These are phyloP conservation scores for Drosophila nigrodunni DNA, from an alignment of 1,140 invertebrate species.

Conservation along the genomic window DNA sequence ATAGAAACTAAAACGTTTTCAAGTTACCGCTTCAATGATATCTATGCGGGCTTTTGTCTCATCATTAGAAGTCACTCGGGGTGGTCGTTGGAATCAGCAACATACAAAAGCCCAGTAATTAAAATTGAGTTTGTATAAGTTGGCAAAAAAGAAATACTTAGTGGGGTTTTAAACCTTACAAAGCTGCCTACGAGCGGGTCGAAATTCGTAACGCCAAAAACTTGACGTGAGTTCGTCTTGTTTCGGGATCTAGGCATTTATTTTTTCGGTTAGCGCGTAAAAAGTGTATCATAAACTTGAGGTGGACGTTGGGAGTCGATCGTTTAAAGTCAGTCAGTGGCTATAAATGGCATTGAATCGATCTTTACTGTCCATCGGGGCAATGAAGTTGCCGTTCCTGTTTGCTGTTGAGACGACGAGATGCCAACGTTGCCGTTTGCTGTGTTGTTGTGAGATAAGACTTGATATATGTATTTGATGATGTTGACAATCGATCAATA, in stretches of 20 bases:
- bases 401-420: conserved; percentile 30
- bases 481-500: conserved; percentile 75
- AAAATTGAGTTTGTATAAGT: conserved; percentile 65
- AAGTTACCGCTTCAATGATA: conserved; percentile 37
- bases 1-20: conserved; percentile 29
- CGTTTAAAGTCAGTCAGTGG: conserved; percentile 51
- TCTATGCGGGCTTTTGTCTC: conserved; percentile 53
- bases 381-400: conserved; percentile 62
- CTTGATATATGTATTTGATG: conserved; percentile 78
- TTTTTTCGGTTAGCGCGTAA: conserved; percentile 20
- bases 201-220: conserved; percentile 27
- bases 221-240: conserved; percentile 19
- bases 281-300: conserved; percentile 47
- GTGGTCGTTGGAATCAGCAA: conserved; percentile 63
- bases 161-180: neutral
- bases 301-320: conserved; percentile 32
- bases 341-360: conserved; percentile 64
- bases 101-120: conserved; percentile 58
- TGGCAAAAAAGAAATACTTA: conserved; percentile 19
- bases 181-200: conserved; percentile 23
- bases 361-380: conserved; percentile 64
- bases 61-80: conserved; percentile 54
- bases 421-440: conserved; percentile 40
- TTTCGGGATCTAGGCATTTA: neutral
- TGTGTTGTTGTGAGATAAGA: conserved; percentile 32